Evolutionary conservation across 2,888 invertebrate genomes (phyloP).

Genomic region (Pachliopta kotzebuea): DNA sequence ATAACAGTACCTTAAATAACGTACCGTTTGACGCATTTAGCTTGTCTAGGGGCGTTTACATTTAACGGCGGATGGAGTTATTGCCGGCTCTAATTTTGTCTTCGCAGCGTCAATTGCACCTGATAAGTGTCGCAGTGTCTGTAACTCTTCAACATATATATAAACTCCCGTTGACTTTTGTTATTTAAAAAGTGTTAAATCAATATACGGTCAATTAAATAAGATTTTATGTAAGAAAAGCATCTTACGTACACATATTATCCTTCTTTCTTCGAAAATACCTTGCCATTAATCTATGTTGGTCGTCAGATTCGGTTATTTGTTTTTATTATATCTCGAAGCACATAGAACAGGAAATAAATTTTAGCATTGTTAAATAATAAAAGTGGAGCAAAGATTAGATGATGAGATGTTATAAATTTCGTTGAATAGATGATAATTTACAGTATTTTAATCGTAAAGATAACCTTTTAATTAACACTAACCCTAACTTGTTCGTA

Average conservation of each 20-base stretch:
- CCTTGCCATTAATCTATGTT: no score
- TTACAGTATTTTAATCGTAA: no score
- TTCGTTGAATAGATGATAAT: no score
- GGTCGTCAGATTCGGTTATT: no score
- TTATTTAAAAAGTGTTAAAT: constrained; percentile 2
- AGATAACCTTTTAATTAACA: no score
- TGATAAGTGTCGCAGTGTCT: constrained; percentile 1
- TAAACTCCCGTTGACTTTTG: constrained; percentile 2
- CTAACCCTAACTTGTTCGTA: no score
- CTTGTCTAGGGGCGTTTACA: constrained; percentile 27
- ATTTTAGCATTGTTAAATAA: not conserved
- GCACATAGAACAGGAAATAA: no score
- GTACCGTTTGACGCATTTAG: constrained; percentile 1
- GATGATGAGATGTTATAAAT: not conserved
- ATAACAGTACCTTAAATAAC: not conserved
- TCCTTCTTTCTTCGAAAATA: no score
- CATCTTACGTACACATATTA: not conserved
- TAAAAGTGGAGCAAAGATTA: not conserved
- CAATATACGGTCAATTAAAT: not conserved
- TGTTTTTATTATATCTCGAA: no score
- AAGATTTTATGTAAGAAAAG: not conserved
- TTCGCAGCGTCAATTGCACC: constrained; percentile 29
- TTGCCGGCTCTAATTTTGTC: constrained; percentile 29
- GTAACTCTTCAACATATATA: constrained; percentile 11
- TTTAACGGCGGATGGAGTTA: constrained; percentile 31